These are phyloP conservation scores for Theodoxus fluviatilis DNA, from an alignment of 2,888 invertebrate genomes.

Conservation along the genomic window DNA sequence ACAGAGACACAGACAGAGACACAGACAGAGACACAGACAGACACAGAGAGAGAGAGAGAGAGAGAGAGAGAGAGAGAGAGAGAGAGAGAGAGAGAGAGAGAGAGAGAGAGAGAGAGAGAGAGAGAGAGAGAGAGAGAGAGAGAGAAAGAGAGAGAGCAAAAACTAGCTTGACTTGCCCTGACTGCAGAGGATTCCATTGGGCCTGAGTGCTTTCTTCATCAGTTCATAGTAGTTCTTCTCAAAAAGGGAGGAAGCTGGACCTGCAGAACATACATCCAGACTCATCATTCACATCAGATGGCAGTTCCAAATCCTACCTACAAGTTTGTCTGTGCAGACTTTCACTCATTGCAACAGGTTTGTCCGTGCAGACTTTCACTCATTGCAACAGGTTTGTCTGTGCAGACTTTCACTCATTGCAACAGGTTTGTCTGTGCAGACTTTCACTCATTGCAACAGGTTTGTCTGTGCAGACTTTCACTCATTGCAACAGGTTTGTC, in stretches of 20 bases:
- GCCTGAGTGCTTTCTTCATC: constrained; percentile 82
- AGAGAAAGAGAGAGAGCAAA: neutral
- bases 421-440: too few relatives aligned
- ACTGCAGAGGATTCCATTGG: constrained; percentile 90
- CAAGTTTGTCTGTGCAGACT: neutral
- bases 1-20: neutral
- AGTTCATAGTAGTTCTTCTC: constrained; percentile 83
- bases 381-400: too few relatives aligned
- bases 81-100: too few relatives aligned
- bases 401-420: too few relatives aligned
- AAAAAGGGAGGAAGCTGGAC: constrained; percentile 77
- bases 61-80: neutral
- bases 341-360: neutral
- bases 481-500: too few relatives aligned
- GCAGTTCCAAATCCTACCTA: neutral
- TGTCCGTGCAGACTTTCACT: neutral
- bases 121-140: neutral
- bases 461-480: too few relatives aligned
- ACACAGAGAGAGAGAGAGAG: neutral
- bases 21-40: neutral
- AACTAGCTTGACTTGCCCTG: constrained; percentile 70
- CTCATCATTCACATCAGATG: neutral
- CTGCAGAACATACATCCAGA: constrained; percentile 60
- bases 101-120: neutral
- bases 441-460: too few relatives aligned